A percentile compares a stretch with the other conserved stretches of the same genome.
phyloP scores from a whole-genome alignment of 2,888 invertebrate genomes.

The Chrysolina haemoptera region DNA sequence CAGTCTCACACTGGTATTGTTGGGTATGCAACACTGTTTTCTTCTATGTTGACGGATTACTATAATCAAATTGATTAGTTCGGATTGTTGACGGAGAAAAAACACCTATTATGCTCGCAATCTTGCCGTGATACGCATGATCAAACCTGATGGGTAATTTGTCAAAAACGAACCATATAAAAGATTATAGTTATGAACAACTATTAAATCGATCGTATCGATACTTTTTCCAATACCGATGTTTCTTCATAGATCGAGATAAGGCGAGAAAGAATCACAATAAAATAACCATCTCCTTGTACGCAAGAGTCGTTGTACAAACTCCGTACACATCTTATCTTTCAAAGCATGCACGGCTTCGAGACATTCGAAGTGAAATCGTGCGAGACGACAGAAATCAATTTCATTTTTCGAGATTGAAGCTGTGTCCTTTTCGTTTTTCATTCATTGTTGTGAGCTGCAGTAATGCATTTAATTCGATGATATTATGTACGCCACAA shows the following conservation, averaged over 20 bases:
- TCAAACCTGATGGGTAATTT: background rate
- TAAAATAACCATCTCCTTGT: conserved; percentile 5
- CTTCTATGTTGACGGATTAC: no score
- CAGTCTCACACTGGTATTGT: no score
- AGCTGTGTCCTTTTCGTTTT: conserved; percentile 13
- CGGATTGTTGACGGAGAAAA: no score
- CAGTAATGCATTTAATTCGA: conserved; percentile 30
- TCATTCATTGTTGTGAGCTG: conserved; percentile 9
- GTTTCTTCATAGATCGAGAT: background rate
- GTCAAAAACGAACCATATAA: background rate
- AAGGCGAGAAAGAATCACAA: conserved; percentile 1
- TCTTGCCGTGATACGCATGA: background rate
- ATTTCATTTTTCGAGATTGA: conserved; percentile 35
- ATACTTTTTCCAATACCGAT: background rate
- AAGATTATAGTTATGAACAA: background rate
- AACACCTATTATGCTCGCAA: no score
- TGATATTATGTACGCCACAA: background rate
- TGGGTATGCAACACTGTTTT: no score
- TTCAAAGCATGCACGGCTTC: conserved; percentile 17
- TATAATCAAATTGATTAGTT: no score
- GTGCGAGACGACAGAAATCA: conserved; percentile 37
- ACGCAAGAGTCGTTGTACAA: background rate
- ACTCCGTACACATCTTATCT: conserved; percentile 19
- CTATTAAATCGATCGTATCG: background rate
- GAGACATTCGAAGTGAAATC: conserved; percentile 32